These are phyloP conservation scores for Pogona vitticeps DNA, from an alignment of 2,113 vertebrate species.

Conservation along the genomic window DNA sequence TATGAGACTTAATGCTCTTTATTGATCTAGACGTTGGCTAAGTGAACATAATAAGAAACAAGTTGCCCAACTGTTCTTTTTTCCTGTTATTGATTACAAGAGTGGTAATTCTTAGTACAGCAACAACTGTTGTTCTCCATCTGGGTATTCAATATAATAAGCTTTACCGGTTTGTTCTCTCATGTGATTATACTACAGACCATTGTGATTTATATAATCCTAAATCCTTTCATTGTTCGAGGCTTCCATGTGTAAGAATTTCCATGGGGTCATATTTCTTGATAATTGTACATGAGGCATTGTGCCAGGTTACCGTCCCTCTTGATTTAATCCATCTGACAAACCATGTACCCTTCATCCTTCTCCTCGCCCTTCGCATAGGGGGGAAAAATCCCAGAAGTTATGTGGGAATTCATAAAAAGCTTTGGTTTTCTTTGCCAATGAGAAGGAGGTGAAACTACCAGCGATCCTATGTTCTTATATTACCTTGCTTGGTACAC, in stretches of 20 bases:
- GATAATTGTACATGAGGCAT: slow-evolving; percentile 28
- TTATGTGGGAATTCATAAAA: slow-evolving; percentile 42
- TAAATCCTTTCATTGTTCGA: slow-evolving; percentile 51
- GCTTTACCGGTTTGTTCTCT: slow-evolving; percentile 68
- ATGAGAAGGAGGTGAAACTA: slow-evolving; percentile 10
- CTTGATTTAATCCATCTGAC: slow-evolving; percentile 44
- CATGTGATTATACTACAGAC: slow-evolving; percentile 49
- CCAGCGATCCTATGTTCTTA: background rate
- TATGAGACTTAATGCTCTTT: slow-evolving; percentile 74
- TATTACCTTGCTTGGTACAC: slow-evolving; percentile 1
- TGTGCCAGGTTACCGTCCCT: slow-evolving; percentile 12
- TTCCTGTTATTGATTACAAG: slow-evolving; percentile 76
- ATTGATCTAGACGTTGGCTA: slow-evolving; percentile 76
- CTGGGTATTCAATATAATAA: slow-evolving; percentile 72
- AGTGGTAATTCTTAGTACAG: slow-evolving; percentile 72
- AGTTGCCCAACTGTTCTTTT: slow-evolving; percentile 75
- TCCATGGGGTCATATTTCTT: slow-evolving; percentile 51
- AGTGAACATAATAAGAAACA: slow-evolving; percentile 78
- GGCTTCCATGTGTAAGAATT: slow-evolving; percentile 46
- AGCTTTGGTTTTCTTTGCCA: slow-evolving; percentile 34
- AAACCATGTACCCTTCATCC: slow-evolving; percentile 40
- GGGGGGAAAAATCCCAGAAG: slow-evolving; percentile 10
- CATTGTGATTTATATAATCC: slow-evolving; percentile 60
- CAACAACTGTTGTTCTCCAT: slow-evolving; percentile 75
- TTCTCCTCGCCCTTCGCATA: slow-evolving; percentile 22